phyloP scores from a whole-genome alignment of 2,888 invertebrate species.

The Trissolcus brochymenae region DNA sequence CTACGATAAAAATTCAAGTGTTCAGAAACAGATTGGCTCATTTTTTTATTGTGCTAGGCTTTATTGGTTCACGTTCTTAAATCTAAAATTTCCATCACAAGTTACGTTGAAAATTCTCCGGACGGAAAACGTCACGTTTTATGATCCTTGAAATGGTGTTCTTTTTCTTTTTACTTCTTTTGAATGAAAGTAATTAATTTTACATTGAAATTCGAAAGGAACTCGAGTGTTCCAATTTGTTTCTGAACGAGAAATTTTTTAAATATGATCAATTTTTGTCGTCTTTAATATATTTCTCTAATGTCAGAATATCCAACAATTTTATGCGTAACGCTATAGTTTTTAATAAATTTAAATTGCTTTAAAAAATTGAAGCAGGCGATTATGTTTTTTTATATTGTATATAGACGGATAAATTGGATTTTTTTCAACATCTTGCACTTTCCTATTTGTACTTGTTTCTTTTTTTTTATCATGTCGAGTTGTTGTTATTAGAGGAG shows the following conservation, averaged over 20 bases:
- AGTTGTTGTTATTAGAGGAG: no score
- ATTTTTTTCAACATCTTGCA: constrained; percentile 9
- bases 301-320: no score
- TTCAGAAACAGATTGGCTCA: constrained; percentile 46
- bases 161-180: constrained; percentile 12
- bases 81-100: constrained; percentile 41
- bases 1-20: constrained; percentile 35
- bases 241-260: constrained; percentile 11
- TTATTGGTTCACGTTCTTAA: constrained; percentile 32
- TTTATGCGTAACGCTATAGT: no score
- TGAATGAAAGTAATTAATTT: constrained; percentile 10
- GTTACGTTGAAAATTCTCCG: constrained; percentile 51
- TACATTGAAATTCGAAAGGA: background rate
- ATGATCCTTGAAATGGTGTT: constrained; percentile 58
- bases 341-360: no score
- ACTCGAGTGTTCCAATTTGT: constrained; percentile 1
- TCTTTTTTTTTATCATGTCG: background rate
- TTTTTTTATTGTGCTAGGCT: constrained; percentile 18
- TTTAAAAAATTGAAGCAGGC: no score
- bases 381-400: background rate
- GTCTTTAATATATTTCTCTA: no score
- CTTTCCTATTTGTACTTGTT: constrained; percentile 25
- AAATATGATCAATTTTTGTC: background rate
- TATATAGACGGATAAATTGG: constrained; percentile 3
- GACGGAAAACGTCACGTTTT: constrained; percentile 59